Evolutionary conservation across 2,797 vertebrate genomes (phyloP).

Genomic region (Pipistrellus pygmaeus): DNA sequence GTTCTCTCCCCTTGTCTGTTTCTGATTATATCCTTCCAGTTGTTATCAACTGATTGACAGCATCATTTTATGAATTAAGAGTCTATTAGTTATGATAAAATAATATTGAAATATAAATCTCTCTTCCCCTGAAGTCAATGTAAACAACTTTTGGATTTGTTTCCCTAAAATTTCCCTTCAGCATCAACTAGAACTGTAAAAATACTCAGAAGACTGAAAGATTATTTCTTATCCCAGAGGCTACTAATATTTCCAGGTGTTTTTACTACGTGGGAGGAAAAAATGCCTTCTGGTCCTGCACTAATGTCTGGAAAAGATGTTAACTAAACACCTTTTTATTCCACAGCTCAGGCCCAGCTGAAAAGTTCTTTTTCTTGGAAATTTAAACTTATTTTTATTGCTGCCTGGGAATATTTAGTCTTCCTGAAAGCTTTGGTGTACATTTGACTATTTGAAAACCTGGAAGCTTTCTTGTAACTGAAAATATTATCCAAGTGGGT

Average conservation of each 20-base stretch:
- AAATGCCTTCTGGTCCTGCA: conserved; percentile 33
- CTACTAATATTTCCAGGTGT: conserved; percentile 72
- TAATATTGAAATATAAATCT: conserved; percentile 29
- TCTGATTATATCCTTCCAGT: neutral
- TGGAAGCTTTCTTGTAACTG: conserved; percentile 13
- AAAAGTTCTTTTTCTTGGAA: conserved; percentile 80
- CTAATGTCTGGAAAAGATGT: conserved; percentile 77
- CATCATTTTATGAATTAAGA: neutral
- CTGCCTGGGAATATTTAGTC: conserved; percentile 69
- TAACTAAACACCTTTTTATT: conserved; percentile 72
- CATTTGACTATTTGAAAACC: conserved; percentile 64
- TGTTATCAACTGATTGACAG: neutral
- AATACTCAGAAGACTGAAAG: conserved; percentile 51
- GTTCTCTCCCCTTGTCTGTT: neutral
- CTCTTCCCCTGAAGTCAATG: neutral
- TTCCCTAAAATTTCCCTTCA: conserved; percentile 20
- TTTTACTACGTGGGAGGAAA: conserved; percentile 69
- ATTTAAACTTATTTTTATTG: conserved; percentile 79
- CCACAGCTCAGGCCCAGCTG: conserved; percentile 42
- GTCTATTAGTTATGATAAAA: neutral
- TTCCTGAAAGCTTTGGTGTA: conserved; percentile 60
- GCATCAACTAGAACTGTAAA: conserved; percentile 59
- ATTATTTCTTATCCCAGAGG: conserved; percentile 58
- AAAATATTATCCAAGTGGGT: conserved; percentile 39
- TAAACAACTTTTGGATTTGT: conserved; percentile 51